These are phyloP conservation scores for Homarus gammarus DNA, from an alignment of 2,888 invertebrate genomes.

Conservation along the genomic window DNA sequence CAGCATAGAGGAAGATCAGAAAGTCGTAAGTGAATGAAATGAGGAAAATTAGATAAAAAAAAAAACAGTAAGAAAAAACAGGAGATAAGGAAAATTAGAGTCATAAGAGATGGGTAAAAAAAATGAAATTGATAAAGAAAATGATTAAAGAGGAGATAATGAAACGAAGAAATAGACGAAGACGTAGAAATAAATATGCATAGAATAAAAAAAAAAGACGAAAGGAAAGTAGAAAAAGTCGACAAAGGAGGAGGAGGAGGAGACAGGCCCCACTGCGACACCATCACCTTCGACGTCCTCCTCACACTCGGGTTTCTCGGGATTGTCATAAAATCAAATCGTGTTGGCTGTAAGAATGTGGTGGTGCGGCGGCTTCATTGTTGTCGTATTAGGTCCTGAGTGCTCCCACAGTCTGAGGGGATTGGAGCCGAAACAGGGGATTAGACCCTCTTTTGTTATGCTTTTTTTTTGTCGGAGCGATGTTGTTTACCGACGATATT, in stretches of 20 bases:
- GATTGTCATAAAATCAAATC: conserved; percentile 29
- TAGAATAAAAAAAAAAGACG: background rate
- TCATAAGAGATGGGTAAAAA: background rate
- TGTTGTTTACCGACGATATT: background rate
- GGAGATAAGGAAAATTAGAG: too few relatives aligned
- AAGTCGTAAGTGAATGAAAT: too few relatives aligned
- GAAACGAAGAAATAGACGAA: background rate
- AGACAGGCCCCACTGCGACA: background rate
- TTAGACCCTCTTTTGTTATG: conserved; percentile 21
- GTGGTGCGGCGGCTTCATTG: conserved; percentile 29
- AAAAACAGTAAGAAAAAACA: too few relatives aligned
- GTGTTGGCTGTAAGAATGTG: conserved; percentile 6
- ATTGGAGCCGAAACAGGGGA: background rate
- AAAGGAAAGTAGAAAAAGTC: background rate
- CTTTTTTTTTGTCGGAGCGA: background rate
- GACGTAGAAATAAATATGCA: background rate
- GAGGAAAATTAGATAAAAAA: too few relatives aligned
- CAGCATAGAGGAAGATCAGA: too few relatives aligned
- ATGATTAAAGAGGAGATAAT: background rate
- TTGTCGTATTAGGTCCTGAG: conserved; percentile 19
- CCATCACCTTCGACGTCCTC: background rate
- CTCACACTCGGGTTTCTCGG: background rate
- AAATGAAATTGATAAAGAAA: background rate
- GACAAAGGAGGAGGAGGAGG: background rate
- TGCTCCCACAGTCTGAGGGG: conserved; percentile 4